Conservation (phyloP, 2,797 vertebrate genomes). For the Picus viridis region DNA sequence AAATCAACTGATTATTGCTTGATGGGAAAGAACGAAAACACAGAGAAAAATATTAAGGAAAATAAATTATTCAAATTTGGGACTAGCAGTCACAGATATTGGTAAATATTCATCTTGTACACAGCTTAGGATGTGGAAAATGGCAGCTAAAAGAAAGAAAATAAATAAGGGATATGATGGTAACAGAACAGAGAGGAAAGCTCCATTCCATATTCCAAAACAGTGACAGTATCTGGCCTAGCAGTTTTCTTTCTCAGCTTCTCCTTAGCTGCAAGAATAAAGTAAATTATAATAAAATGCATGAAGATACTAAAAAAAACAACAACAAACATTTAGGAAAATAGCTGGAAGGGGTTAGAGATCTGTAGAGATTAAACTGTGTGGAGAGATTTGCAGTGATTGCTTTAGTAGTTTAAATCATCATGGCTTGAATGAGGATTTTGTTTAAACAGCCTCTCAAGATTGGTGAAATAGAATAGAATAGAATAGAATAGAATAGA, state of each 20-base stretch:
- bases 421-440: not conserved
- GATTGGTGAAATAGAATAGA: not conserved
- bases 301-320: not conserved
- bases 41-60: not conserved
- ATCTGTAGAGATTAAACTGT: not conserved
- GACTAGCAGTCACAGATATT: not conserved
- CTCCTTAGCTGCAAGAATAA: not conserved
- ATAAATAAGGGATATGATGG: not conserved
- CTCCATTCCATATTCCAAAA: not conserved
- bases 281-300: not conserved
- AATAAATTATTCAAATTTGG: not conserved
- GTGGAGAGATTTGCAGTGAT: not conserved
- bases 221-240: not conserved
- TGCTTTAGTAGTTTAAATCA: slow-evolving; percentile 40
- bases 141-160: not conserved
- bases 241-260: not conserved
- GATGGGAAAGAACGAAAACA: not conserved
- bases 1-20: not conserved
- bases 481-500: too few species aligned
- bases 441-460: not conserved
- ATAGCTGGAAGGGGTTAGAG: not conserved
- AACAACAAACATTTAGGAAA: not conserved
- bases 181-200: not conserved
- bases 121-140: not conserved
- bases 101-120: not conserved